Conservation (phyloP, 1,140 invertebrate species). For the Zaprionus davidi region DNA sequence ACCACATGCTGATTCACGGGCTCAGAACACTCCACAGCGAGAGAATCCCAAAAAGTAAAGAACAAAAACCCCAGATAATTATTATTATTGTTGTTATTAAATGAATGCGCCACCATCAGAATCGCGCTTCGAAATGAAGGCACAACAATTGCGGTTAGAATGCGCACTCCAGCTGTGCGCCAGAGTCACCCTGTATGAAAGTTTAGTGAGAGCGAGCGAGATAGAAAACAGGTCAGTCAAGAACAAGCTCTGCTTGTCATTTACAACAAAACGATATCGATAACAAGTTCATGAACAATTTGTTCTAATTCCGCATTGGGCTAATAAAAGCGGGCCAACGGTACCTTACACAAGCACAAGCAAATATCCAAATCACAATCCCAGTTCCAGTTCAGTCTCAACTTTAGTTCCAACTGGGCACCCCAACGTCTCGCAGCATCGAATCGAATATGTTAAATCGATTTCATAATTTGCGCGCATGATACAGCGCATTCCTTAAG, state of each 20-base stretch:
- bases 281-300: constrained; percentile 74
- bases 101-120: constrained; percentile 51
- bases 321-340: constrained; percentile 9
- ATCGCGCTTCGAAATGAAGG: constrained; percentile 35
- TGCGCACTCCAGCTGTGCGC: constrained; percentile 31
- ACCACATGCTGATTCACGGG: constrained; percentile 42
- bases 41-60: neutral
- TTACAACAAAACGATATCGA: constrained; percentile 21
- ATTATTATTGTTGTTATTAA: constrained; percentile 10
- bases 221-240: constrained; percentile 12
- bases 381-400: neutral
- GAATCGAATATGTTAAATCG: constrained; percentile 24
- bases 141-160: constrained; percentile 61
- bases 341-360: neutral
- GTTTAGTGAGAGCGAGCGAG: neutral
- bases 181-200: neutral
- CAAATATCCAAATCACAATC: neutral
- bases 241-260: constrained; percentile 7
- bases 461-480: constrained; percentile 52
- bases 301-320: constrained; percentile 53
- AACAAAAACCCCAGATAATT: constrained; percentile 18
- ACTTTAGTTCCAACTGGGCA: constrained; percentile 3
- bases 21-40: constrained; percentile 1
- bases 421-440: constrained; percentile 36
- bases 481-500: constrained; percentile 70